Percentiles rank a stretch among this genome's conserved stretches.
phyloP scores from a whole-genome alignment of 2,113 vertebrate genomes.

The Pogonocichla stellata region DNA sequence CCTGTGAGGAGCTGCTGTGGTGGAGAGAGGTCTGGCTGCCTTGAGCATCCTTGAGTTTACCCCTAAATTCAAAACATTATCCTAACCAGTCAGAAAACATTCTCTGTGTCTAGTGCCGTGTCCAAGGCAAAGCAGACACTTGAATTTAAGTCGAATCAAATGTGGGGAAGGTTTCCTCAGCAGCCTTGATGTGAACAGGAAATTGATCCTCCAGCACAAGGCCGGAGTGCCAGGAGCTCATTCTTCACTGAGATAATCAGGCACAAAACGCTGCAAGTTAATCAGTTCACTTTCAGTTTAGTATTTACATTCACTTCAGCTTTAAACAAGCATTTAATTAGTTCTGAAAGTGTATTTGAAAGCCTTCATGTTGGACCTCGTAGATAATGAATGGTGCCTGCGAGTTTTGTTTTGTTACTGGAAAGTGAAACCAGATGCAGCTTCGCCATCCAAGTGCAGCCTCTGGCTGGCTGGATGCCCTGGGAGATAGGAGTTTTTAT shows the following conservation, averaged over 20 bases:
- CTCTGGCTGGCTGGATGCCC: background rate
- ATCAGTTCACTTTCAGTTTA: background rate
- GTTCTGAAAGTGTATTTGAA: background rate
- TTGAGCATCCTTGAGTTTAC: background rate
- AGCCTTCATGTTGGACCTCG: background rate
- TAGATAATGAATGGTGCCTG: conserved; percentile 6
- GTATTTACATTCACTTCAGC: background rate
- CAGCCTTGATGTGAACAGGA: conserved; percentile 44
- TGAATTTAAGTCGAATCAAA: background rate
- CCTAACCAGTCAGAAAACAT: background rate
- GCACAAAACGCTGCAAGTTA: background rate
- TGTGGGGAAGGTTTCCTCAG: conserved; percentile 9
- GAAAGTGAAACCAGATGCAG: conserved; percentile 49
- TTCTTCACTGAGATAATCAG: background rate
- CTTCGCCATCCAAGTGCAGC: background rate
- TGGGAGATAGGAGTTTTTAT: background rate
- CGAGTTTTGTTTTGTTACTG: background rate
- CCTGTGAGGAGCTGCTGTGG: background rate
- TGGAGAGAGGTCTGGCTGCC: background rate
- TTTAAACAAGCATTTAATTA: conserved; percentile 40
- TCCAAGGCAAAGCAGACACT: conserved; percentile 12
- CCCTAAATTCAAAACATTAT: background rate
- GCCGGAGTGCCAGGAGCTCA: conserved; percentile 7
- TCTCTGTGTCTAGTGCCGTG: background rate
- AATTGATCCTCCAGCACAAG: conserved; percentile 19